A percentile compares a stretch with the other conserved stretches of the same genome.
Conservation (phyloP, 2,888 invertebrate species). For the Acleris holmiana region DNA sequence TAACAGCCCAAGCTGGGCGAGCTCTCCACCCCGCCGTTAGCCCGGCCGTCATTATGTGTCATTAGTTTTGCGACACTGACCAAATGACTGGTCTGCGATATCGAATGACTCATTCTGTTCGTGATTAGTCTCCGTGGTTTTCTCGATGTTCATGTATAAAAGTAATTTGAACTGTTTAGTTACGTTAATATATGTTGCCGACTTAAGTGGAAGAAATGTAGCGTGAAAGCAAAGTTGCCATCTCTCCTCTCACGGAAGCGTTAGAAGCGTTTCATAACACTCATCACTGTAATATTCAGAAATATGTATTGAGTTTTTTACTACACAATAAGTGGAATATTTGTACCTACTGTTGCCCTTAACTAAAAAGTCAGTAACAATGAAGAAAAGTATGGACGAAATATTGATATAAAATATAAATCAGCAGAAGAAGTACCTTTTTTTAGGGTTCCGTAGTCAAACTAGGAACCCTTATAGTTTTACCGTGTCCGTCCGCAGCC, state of each 20-base stretch:
- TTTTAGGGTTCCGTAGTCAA: too few species aligned
- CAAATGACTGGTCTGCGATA: slow-evolving; percentile 81
- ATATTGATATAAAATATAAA: too few species aligned
- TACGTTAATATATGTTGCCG: slow-evolving; percentile 22
- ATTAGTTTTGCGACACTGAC: slow-evolving; percentile 85
- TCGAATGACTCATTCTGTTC: slow-evolving; percentile 80
- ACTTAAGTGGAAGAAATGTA: background rate
- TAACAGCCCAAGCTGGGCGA: slow-evolving; percentile 46
- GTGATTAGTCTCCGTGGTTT: slow-evolving; percentile 76
- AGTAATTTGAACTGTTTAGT: slow-evolving; percentile 35
- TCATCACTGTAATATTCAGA: background rate
- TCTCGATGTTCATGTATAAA: slow-evolving; percentile 58
- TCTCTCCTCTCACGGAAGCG: slow-evolving; percentile 19
- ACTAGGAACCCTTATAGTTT: too few species aligned
- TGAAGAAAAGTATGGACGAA: too few species aligned
- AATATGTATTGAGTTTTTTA: too few species aligned
- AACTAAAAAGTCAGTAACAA: too few species aligned
- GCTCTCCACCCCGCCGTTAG: slow-evolving; percentile 64
- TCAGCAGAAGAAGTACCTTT: too few species aligned
- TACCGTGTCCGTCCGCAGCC: too few species aligned
- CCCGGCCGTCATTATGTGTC: slow-evolving; percentile 81
- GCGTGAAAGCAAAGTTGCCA: slow-evolving; percentile 11
- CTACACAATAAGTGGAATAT: too few species aligned
- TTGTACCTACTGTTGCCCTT: too few species aligned
- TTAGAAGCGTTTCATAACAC: slow-evolving; percentile 7